Evolutionary conservation across 2,888 invertebrate species (phyloP).

Genomic region (Punctoribates punctum): DNA sequence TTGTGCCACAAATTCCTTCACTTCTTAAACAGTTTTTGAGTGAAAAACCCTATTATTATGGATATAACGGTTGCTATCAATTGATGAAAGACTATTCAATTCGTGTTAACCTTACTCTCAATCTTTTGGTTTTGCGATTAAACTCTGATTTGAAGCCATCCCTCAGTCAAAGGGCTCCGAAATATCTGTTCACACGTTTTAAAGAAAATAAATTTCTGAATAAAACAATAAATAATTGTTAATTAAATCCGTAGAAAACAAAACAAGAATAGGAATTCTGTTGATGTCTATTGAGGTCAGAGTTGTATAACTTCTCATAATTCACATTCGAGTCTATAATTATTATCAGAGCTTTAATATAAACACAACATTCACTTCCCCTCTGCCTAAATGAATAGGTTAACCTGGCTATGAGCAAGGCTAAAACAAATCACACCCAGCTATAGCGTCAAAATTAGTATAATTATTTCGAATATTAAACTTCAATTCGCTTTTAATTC

Average conservation of each 20-base stretch:
- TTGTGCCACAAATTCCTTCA: too few species aligned
- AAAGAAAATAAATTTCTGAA: background rate
- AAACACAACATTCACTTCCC: constrained; percentile 22
- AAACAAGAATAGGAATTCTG: background rate
- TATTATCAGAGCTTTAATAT: background rate
- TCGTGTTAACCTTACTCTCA: constrained; percentile 6
- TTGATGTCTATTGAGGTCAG: constrained; percentile 1
- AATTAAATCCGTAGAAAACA: background rate
- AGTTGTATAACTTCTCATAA: constrained; percentile 16
- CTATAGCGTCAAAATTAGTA: too few species aligned
- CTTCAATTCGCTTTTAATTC: too few species aligned
- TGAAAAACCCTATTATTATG: too few species aligned
- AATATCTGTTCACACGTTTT: constrained; percentile 19
- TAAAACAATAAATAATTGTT: constrained; percentile 17
- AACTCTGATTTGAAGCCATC: background rate
- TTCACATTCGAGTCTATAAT: constrained; percentile 15
- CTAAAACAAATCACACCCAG: too few species aligned
- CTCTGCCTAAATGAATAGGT: too few species aligned
- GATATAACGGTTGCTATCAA: background rate
- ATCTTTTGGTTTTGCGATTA: background rate
- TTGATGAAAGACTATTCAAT: background rate
- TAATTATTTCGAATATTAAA: too few species aligned
- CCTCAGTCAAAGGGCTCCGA: background rate
- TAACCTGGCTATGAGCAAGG: too few species aligned
- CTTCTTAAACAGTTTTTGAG: too few species aligned